phyloP scores from a whole-genome alignment of 2,113 vertebrate genomes.

The Semnopithecus entellus region DNA sequence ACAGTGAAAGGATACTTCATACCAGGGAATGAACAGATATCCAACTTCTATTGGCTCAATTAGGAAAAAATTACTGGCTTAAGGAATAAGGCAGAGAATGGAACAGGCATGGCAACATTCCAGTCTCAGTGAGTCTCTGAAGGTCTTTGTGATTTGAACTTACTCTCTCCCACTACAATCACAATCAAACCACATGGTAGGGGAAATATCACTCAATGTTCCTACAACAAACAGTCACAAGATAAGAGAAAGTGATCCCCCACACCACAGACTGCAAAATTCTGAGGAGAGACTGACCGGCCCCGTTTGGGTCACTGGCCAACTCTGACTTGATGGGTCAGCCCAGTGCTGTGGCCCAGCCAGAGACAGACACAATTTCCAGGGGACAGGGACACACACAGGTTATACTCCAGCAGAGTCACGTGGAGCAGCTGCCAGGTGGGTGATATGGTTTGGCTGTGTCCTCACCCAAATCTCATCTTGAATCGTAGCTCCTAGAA shows the following conservation, averaged over 20 bases:
- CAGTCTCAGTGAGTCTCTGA: no score
- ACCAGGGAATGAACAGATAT: neutral
- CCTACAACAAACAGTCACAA: neutral
- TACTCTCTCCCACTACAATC: neutral
- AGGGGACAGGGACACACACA: neutral
- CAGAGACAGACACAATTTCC: neutral
- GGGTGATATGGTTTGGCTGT: no score
- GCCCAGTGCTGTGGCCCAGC: accelerated
- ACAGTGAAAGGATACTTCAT: neutral
- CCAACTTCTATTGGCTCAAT: accelerated
- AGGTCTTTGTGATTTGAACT: neutral
- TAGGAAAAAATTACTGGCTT: neutral
- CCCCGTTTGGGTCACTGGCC: accelerated
- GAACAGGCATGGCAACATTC: accelerated
- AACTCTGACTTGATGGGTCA: neutral
- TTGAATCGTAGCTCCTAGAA: no score
- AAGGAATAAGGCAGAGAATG: accelerated
- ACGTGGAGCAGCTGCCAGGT: accelerated
- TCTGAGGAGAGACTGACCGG: accelerated
- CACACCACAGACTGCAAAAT: neutral
- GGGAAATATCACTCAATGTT: neutral
- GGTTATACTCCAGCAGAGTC: no score
- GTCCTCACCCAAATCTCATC: no score
- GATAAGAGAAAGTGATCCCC: neutral
- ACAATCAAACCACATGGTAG: neutral